phyloP scores from a whole-genome alignment of 2,113 vertebrate species.

The Romanogobio albipinnatus region DNA sequence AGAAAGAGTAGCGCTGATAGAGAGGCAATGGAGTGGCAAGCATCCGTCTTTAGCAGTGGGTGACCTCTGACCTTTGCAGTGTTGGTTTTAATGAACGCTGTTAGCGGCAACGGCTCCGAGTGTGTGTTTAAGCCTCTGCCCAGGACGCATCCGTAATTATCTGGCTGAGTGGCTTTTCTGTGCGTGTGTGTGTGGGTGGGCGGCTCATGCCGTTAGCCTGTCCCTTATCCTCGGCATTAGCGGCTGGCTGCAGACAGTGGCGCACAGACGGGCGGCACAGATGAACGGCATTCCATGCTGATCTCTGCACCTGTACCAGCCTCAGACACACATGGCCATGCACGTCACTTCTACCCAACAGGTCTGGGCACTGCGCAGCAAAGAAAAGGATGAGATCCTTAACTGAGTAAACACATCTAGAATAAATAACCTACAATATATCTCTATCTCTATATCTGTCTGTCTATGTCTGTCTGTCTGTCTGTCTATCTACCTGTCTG shows the following conservation, averaged over 20 bases:
- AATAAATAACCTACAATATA: not conserved
- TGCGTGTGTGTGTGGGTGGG: constrained; percentile 37
- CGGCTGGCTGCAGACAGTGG: constrained; percentile 34
- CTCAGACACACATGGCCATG: not conserved
- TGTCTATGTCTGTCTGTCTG: not conserved
- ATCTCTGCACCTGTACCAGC: constrained; percentile 40
- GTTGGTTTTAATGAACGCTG: constrained; percentile 58
- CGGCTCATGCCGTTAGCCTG: constrained; percentile 41
- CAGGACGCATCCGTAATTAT: constrained; percentile 56
- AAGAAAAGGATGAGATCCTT: not conserved
- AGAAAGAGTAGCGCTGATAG: not conserved
- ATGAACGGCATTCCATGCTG: constrained; percentile 35
- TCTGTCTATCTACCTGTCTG: no score
- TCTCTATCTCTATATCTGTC: not conserved
- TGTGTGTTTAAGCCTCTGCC: constrained; percentile 52
- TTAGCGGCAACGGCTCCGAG: constrained; percentile 46
- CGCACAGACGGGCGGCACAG: constrained; percentile 23
- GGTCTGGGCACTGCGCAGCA: not conserved
- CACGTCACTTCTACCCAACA: not conserved
- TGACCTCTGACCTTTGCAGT: constrained; percentile 50
- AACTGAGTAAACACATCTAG: not conserved
- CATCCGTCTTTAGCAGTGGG: constrained; percentile 46
- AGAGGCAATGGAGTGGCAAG: constrained; percentile 47
- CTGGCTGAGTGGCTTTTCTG: constrained; percentile 55
- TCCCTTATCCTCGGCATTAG: constrained; percentile 49